Evolutionary conservation across 2,113 vertebrate species (phyloP).

Genomic region (Myrmecophaga tridactyla): DNA sequence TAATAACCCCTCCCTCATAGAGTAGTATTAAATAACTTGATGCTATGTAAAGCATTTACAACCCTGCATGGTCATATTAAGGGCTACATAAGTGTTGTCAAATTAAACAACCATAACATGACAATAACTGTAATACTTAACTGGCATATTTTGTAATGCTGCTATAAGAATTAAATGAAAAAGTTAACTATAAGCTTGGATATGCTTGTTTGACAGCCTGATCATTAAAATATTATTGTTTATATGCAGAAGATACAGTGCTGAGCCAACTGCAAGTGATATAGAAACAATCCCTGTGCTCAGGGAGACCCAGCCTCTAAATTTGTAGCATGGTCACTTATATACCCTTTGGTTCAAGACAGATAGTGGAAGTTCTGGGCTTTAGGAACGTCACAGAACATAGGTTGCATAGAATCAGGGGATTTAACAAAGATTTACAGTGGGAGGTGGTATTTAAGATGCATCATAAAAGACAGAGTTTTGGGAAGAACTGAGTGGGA

Average conservation of each 20-base stretch:
- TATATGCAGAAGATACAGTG: neutral
- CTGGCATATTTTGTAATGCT: neutral
- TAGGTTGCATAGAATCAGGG: neutral
- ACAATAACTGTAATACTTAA: neutral
- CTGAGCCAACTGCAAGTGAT: neutral
- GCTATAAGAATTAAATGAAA: neutral
- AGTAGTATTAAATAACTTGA: neutral
- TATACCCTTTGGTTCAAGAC: neutral
- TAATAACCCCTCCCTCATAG: neutral
- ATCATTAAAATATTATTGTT: neutral
- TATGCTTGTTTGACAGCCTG: neutral
- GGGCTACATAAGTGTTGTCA: neutral
- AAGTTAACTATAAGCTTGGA: neutral
- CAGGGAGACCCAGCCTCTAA: neutral
- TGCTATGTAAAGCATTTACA: neutral
- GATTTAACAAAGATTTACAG: neutral
- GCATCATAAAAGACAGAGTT: neutral
- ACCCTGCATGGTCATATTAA: neutral
- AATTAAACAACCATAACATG: neutral
- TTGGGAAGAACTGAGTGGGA: neutral
- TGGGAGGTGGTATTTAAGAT: neutral
- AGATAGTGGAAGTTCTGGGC: neutral
- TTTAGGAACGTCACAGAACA: neutral
- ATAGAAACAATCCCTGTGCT: neutral
- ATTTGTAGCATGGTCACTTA: neutral